phyloP scores from a whole-genome alignment of 2,113 vertebrate species.

The Pachycephala philippinensis region DNA sequence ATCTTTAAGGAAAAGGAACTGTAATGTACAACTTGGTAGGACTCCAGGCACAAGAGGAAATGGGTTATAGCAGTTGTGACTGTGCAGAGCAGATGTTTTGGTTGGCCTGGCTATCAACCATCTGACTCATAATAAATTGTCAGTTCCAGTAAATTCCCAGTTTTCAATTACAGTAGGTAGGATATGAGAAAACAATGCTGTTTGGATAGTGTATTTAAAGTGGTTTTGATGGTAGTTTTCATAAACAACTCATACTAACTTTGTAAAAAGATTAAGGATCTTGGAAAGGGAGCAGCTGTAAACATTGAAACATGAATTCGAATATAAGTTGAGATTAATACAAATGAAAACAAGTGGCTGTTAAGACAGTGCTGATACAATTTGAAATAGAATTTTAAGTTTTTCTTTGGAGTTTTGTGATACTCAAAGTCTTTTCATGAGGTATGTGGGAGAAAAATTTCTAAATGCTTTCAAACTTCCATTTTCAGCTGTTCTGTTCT shows the following conservation, averaged over 20 bases:
- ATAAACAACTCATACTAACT: constrained; percentile 15
- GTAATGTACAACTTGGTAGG: constrained; percentile 68
- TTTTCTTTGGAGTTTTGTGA: not conserved
- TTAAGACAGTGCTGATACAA: not conserved
- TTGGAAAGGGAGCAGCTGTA: constrained; percentile 25
- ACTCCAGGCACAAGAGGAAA: constrained; percentile 77
- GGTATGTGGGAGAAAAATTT: not conserved
- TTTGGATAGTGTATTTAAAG: constrained; percentile 67
- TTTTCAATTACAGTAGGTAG: constrained; percentile 81
- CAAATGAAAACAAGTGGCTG: constrained; percentile 9
- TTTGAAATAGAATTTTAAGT: not conserved
- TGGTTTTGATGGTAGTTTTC: constrained; percentile 54
- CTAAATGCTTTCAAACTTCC: not conserved
- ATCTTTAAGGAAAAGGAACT: constrained; percentile 69
- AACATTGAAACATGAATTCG: constrained; percentile 16
- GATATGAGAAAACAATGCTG: constrained; percentile 69
- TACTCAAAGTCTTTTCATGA: not conserved
- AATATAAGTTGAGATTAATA: constrained; percentile 5
- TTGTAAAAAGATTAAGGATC: not conserved
- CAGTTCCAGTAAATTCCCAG: constrained; percentile 82
- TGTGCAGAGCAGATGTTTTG: constrained; percentile 80
- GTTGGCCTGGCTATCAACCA: constrained; percentile 76
- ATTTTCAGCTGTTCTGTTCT: not conserved
- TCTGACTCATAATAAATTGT: constrained; percentile 81
- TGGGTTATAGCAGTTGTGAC: constrained; percentile 76